Percentiles rank a stretch among this genome's conserved stretches.
phyloP scores from a whole-genome alignment of 2,797 vertebrate species.

The Chromobotia macracanthus region DNA sequence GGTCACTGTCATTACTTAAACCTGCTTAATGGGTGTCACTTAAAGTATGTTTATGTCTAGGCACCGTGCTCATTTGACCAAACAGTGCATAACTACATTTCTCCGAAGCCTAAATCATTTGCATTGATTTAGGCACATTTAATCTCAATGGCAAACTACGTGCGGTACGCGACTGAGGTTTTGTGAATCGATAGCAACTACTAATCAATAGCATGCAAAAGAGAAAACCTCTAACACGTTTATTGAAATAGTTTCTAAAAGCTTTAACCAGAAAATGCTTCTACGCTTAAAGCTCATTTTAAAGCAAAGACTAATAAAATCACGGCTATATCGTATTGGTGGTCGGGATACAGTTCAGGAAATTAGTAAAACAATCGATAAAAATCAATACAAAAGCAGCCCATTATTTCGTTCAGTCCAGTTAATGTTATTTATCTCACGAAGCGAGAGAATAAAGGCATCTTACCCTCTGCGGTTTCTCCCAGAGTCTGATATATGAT shows the following conservation, averaged over 20 bases:
- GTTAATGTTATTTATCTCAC: background rate
- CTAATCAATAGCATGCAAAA: background rate
- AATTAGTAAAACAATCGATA: too few species aligned
- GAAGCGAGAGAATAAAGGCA: background rate
- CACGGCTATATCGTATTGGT: slow-evolving; percentile 65
- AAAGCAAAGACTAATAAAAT: slow-evolving; percentile 42
- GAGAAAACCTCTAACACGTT: background rate
- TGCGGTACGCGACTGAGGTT: background rate
- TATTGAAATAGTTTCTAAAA: background rate
- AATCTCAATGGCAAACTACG: background rate
- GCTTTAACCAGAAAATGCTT: background rate
- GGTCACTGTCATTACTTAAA: slow-evolving; percentile 24
- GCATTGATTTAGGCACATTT: too few species aligned
- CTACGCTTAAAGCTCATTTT: slow-evolving; percentile 16
- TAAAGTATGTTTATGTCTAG: too few species aligned
- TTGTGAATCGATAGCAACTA: background rate
- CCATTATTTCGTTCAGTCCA: background rate
- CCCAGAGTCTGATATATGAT: slow-evolving; percentile 62
- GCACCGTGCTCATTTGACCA: too few species aligned
- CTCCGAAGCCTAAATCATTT: slow-evolving; percentile 28
- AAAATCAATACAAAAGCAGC: background rate
- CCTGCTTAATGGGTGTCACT: too few species aligned
- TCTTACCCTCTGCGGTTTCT: slow-evolving; percentile 56
- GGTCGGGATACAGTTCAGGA: background rate
- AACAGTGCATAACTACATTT: background rate